Percentiles rank a stretch among this genome's conserved stretches.
These are phyloP conservation scores for Odontamblyopus lacepedii DNA, from an alignment of 2,797 vertebrate species.

Conservation along the genomic window DNA sequence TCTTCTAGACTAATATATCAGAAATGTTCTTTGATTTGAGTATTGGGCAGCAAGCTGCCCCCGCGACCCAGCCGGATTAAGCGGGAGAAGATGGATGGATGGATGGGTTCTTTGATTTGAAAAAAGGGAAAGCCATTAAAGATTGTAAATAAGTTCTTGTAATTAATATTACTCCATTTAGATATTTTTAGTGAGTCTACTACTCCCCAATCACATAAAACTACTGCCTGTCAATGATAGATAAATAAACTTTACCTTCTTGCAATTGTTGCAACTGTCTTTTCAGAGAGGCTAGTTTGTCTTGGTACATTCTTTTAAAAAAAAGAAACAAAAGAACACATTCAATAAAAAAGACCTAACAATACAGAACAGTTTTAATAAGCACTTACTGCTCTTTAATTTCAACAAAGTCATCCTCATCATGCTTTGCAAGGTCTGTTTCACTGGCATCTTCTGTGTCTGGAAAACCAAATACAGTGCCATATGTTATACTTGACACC, in stretches of 20 bases:
- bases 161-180: no score
- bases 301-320: conserved; percentile 96
- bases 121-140: no score
- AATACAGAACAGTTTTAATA: neutral
- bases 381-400: conserved; percentile 97
- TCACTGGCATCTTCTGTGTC: conserved; percentile 99
- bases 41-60: no score
- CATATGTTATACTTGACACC: neutral
- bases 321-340: conserved; percentile 6
- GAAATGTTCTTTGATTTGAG: neutral
- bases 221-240: neutral
- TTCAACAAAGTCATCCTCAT: conserved; percentile 97
- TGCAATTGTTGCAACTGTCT: conserved; percentile 94
- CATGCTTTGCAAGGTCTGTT: conserved; percentile 95
- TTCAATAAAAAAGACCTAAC: neutral
- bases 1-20: neutral
- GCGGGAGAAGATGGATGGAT: no score
- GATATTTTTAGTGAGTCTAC: no score
- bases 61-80: no score
- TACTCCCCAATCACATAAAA: neutral
- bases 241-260: conserved; percentile 82
- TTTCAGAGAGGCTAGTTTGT: conserved; percentile 96
- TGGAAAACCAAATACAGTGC: conserved; percentile 51
- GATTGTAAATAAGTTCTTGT: no score
- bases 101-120: neutral